A percentile compares a stretch with the other conserved stretches of the same genome.
Conservation (phyloP, 2,888 invertebrate species). For the Nycteola revayana region DNA sequence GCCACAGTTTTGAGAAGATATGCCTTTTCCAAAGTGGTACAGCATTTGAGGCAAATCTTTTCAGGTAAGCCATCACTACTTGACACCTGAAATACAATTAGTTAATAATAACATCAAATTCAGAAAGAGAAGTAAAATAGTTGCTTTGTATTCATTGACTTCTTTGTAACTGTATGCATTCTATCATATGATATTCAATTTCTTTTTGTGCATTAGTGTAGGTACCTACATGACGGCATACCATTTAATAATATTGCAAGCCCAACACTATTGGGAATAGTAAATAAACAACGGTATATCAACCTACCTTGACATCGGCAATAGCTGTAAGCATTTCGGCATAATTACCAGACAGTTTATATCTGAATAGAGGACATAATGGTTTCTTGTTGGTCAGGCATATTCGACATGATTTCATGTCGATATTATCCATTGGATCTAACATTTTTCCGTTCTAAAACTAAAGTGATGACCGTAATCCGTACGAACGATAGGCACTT, state of each 20-base stretch:
- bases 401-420: slow-evolving; percentile 71
- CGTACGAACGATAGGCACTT: slow-evolving; percentile 32
- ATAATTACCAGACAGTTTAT: slow-evolving; percentile 75
- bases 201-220: too few relatives aligned
- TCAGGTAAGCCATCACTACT: slow-evolving; percentile 75
- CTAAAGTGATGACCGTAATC: slow-evolving; percentile 34
- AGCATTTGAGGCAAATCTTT: slow-evolving; percentile 71
- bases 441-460: slow-evolving; percentile 47
- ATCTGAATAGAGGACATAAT: slow-evolving; percentile 70
- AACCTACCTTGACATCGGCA: slow-evolving; percentile 72
- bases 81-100: slow-evolving; percentile 52
- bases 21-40: slow-evolving; percentile 69
- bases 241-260: too few relatives aligned
- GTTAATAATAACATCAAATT: too few relatives aligned
- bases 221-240: too few relatives aligned
- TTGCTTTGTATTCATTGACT: too few relatives aligned
- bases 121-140: too few relatives aligned
- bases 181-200: too few relatives aligned
- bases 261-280: slow-evolving; percentile 18
- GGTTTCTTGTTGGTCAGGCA: slow-evolving; percentile 69
- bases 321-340: slow-evolving; percentile 78
- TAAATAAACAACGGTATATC: slow-evolving; percentile 6
- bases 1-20: slow-evolving; percentile 73
- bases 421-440: slow-evolving; percentile 47
- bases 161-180: too few relatives aligned